These are phyloP conservation scores for human (Homo sapiens) DNA, from an alignment of 2,113 vertebrate genomes.

Conservation along the genomic window GRCh38 chr18:32842001-32842500, in stretches of 20 bases:
- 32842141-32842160: conserved; percentile 10
- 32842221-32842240: not conserved
- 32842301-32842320: not conserved
- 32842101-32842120: not conserved
- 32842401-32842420: not conserved
- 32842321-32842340: not conserved
- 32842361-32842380: not conserved
- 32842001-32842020: conserved; percentile 15
- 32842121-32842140: not conserved
- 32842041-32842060: not conserved
- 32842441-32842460: not conserved
- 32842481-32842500: not conserved
- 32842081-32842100: not conserved
- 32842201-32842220: not conserved
- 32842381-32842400: not conserved
- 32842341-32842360: not conserved
- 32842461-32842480: not conserved
- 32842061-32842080: not conserved
- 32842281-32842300: conserved; percentile 1
- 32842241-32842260: not conserved
- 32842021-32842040: not conserved
- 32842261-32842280: not conserved
- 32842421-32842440: not conserved
- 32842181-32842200: not conserved
- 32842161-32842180: not conserved